Evolutionary conservation across 2,888 invertebrate genomes (phyloP), one percentile per base, ranked within the genome.

Genomic region (Schizaphis graminum): DNA sequence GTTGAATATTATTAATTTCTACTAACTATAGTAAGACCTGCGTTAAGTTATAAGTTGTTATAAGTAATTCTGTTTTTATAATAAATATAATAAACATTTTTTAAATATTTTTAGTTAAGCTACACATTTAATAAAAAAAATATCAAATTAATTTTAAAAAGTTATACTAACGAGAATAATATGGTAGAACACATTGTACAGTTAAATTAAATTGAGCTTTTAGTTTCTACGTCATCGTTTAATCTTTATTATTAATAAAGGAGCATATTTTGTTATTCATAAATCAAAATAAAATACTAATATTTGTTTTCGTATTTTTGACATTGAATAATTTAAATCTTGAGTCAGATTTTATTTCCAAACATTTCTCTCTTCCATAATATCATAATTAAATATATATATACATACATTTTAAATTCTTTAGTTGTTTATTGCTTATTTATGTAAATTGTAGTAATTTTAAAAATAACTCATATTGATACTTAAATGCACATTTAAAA

Each of bases 191-290:
- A 77, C 77, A 77, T 21, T 77, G 67, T 77, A 35, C 35, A 77
- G 67, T 77, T 57, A 49, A 11, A 84, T 84, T 56, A 91, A 84
- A 91, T 91, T 56, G 84, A 91, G 53, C 84, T 91, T 91, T 84
- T 41, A 84, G 53, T 53, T 56, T 84, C 4, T 44, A 44, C n/a
- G 57, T 86, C 67, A 91, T 86, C n/a, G 26, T 47, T 41, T 47
- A 49, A 44, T 86, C n/a, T 86, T 91, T 47, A 57, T 91, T 86
- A 85, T 91, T 44, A 85, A 91, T 85, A 57, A 91, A 57, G 53
- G 35, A 86, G 28, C 8, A 57, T 85, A 77, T 56, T 44, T 56
- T 44, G 28, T n/a, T 44, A n/a, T 47, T 24, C 85, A 57, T 86
- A 57, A 85, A 86, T 57, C 86, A 86, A 91, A 91, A 86, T 57